These are phyloP conservation scores for Fregetta grallaria DNA, from an alignment of 2,113 vertebrate genomes.

Conservation along the genomic window DNA sequence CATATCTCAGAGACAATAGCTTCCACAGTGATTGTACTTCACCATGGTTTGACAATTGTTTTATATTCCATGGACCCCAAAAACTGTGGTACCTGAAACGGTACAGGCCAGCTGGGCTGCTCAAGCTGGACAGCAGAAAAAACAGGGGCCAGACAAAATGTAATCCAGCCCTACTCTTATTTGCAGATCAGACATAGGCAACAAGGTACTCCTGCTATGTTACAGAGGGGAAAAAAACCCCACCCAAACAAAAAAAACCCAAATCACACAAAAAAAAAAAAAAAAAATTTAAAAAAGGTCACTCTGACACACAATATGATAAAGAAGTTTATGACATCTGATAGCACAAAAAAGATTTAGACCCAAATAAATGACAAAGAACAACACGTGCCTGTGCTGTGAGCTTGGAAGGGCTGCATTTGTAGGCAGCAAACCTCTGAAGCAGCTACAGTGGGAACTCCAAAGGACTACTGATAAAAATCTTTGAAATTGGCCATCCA, in stretches of 20 bases:
- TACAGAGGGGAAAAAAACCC: fast-evolving
- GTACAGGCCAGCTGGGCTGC: background rate
- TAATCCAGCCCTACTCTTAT: background rate
- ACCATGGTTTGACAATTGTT: background rate
- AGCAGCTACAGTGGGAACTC: background rate
- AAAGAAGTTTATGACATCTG: background rate
- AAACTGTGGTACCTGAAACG: background rate
- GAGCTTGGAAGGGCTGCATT: background rate
- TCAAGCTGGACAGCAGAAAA: background rate
- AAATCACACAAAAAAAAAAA: background rate
- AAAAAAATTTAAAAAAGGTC: background rate
- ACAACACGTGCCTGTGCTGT: background rate
- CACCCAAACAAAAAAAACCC: background rate
- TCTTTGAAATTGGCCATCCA: background rate
- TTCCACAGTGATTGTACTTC: background rate
- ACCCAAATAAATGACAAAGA: background rate
- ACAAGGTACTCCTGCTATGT: background rate
- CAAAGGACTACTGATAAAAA: background rate
- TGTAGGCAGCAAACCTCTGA: background rate
- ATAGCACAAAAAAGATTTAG: background rate
- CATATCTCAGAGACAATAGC: background rate
- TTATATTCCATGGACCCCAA: background rate
- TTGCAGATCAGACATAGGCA: background rate
- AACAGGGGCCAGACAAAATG: background rate
- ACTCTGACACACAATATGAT: background rate